phyloP scores from a whole-genome alignment of 2,797 vertebrate species.

The Alcedo atthis region DNA sequence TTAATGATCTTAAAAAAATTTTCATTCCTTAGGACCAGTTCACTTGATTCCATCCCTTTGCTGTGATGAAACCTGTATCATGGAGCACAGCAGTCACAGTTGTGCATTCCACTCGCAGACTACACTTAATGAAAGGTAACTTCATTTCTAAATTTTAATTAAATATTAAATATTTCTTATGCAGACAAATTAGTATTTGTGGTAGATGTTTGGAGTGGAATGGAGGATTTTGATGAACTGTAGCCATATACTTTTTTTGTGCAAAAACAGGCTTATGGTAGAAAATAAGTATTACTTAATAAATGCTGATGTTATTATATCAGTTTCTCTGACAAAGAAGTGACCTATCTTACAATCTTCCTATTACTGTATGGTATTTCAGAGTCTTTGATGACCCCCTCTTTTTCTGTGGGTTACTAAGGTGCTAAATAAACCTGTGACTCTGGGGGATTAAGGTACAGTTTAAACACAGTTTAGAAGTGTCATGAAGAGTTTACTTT shows the following conservation, averaged over 20 bases:
- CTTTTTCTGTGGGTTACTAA: not conserved
- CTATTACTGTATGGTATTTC: not conserved
- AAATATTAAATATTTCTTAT: not conserved
- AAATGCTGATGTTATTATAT: not conserved
- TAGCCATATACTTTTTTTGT: not conserved
- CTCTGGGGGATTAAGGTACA: not conserved
- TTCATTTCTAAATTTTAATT: not conserved
- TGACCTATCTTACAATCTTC: not conserved
- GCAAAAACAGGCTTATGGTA: not conserved
- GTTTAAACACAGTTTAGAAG: not conserved
- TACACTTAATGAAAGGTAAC: constrained; percentile 86
- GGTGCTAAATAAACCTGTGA: not conserved
- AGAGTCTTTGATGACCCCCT: not conserved
- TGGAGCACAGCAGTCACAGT: constrained; percentile 75
- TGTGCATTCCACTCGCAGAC: constrained; percentile 83
- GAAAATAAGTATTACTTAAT: not conserved
- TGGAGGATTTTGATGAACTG: not conserved
- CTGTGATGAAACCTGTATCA: constrained; percentile 86
- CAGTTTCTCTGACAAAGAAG: not conserved
- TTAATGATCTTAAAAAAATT: not conserved
- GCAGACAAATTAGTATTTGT: not conserved
- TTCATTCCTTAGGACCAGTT: constrained; percentile 82
- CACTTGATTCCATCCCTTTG: constrained; percentile 90
- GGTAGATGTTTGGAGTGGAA: not conserved
- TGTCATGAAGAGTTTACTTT: not conserved